Base-by-base conservation (phyloP, 2,888 invertebrate genomes). In the Colostygia pectinataria region DNA sequence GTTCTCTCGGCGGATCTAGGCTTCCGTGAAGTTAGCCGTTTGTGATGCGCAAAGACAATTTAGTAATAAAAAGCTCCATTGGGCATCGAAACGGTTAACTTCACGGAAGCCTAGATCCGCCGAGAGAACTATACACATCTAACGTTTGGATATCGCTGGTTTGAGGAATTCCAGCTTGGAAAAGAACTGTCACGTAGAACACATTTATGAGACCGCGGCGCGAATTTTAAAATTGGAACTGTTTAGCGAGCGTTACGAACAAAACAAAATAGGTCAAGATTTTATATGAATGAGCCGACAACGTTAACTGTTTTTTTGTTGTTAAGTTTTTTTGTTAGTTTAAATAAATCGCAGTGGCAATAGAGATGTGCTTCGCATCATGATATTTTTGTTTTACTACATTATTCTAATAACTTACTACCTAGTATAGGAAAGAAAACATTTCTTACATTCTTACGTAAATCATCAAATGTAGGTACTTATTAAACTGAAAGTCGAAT, bases 201-300 rank as follows among this genome's bases (percentile, higher is more conserved):
- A 48, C 47, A 47, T 52, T 65, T 57, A 48, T 51, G 43, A 25
- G 49, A 57, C 57, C 73, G 76, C 66, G 74, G 67, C 77, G 86
- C 80, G 84, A 86, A 86, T 88, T 83, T 81, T 74, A 77, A 86
- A 82, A 70, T 72, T 66, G 65, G 65, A 77, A 74, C 76, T 72
- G 74, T 77, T 66, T 25, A 44, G 37, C 24, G 43, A 44, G 36
- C 15, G 46, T 71, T 64, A 68, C 70, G 56, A 66, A 58, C 70
- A 75, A 18, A 18, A 18, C 4, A 3, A 18, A 66, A 74, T 74
- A 66, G 82, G 80, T 74, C 78, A 73, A 54, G 62, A 69, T 80
- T n/a, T 79, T 62, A 67, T 72, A 74, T 80, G 77, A 69, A 73
- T 68, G 70, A 33, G 61, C 55, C 59, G 58, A n/a, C n/a, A n/a